A percentile compares a stretch with the other conserved stretches of the same genome.
Evolutionary conservation across 1,140 invertebrate genomes (phyloP).

Genomic region (Drosophila nikananu): DNA sequence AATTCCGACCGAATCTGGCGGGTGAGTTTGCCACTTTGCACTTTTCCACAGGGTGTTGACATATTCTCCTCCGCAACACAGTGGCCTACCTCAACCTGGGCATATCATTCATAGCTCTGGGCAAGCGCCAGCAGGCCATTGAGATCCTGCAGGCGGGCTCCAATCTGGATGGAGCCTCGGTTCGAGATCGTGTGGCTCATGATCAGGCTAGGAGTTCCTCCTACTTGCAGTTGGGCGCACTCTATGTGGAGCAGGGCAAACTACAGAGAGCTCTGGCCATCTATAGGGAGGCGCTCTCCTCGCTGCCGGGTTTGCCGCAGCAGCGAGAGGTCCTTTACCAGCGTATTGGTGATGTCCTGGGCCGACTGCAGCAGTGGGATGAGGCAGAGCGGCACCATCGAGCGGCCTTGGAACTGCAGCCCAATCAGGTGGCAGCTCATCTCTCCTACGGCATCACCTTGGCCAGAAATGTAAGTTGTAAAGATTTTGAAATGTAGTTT

Average conservation of each 20-base stretch:
- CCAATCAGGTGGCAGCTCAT: constrained; percentile 95
- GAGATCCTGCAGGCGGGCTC: constrained; percentile 93
- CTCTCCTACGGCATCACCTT: constrained; percentile 96
- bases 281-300: constrained; percentile 94
- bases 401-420: constrained; percentile 92
- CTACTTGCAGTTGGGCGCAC: constrained; percentile 94
- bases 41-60: not conserved
- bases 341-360: constrained; percentile 91
- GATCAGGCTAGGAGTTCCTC: constrained; percentile 96
- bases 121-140: constrained; percentile 93
- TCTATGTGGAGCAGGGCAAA: constrained; percentile 94
- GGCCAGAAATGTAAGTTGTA: constrained; percentile 92
- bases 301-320: constrained; percentile 92
- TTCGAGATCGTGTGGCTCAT: constrained; percentile 96
- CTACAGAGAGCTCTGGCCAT: constrained; percentile 94
- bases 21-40: constrained; percentile 89
- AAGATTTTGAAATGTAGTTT: too few relatives aligned
- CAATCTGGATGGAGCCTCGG: constrained; percentile 92
- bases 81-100: constrained; percentile 98
- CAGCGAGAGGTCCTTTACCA: constrained; percentile 88
- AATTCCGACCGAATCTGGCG: constrained; percentile 96
- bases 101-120: constrained; percentile 93
- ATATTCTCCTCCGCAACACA: constrained; percentile 84
- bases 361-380: constrained; percentile 91
- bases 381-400: constrained; percentile 94